Evolutionary conservation across 1,140 invertebrate species (phyloP).

Genomic region (Mylabris phalerata): DNA sequence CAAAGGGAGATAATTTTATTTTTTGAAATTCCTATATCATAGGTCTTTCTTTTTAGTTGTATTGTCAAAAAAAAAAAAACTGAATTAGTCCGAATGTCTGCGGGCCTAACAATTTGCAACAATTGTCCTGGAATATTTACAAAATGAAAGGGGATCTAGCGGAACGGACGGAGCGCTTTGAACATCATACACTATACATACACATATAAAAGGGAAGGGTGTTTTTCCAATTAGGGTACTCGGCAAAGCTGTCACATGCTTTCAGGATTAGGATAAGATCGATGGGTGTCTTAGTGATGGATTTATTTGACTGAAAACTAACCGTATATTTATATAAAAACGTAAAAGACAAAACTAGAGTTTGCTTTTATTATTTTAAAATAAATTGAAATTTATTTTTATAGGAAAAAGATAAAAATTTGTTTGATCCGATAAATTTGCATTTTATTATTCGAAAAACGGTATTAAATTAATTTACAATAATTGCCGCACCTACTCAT

Average conservation of each 20-base stretch:
- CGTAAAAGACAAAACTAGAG: no score
- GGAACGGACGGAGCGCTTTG: constrained; percentile 11
- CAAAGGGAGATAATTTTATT: no score
- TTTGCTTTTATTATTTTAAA: no score
- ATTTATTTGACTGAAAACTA: constrained; percentile 6
- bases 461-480: no score
- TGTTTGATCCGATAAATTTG: no score
- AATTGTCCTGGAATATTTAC: constrained; percentile 21
- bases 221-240: constrained; percentile 23
- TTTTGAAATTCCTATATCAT: no score
- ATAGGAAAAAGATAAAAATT: no score
- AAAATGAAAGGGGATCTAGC: neutral
- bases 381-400: no score
- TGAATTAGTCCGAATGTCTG: constrained; percentile 10
- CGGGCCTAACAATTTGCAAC: constrained; percentile 15
- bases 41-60: no score
- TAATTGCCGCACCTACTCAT: no score
- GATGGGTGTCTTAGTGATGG: constrained; percentile 10
- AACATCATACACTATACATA: constrained; percentile 4
- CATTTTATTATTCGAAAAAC: no score
- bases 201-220: constrained; percentile 5
- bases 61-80: no score
- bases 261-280: constrained; percentile 17
- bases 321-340: neutral
- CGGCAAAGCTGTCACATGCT: constrained; percentile 18